These are phyloP conservation scores for Catagonus wagneri DNA, from an alignment of 2,113 vertebrate species.

Conservation along the genomic window DNA sequence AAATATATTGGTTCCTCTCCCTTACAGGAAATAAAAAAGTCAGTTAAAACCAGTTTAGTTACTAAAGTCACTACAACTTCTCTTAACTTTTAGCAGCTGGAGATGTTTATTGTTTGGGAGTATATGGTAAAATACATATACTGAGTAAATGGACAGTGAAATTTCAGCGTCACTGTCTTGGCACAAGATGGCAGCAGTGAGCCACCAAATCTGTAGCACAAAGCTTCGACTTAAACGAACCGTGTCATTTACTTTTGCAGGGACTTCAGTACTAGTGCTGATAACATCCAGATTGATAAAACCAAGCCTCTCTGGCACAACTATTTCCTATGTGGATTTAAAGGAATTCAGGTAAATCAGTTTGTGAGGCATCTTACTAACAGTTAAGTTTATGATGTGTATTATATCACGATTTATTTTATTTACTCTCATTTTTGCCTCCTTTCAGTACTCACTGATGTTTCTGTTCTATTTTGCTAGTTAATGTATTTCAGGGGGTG, in stretches of 20 bases:
- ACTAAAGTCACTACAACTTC: not conserved
- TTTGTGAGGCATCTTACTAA: not conserved
- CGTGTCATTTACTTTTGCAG: constrained; percentile 88
- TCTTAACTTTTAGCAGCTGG: constrained; percentile 46
- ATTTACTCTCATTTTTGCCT: not conserved
- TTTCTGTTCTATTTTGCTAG: constrained; percentile 28
- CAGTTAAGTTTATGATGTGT: not conserved
- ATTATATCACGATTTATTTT: not conserved
- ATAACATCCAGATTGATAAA: constrained; percentile 92
- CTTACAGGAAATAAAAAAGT: constrained; percentile 48
- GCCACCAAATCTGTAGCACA: constrained; percentile 50
- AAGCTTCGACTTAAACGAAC: constrained; percentile 31
- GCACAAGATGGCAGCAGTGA: constrained; percentile 89
- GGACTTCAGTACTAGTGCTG: constrained; percentile 90
- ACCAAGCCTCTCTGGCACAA: constrained; percentile 95
- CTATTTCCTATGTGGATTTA: constrained; percentile 98
- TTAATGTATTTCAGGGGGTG: not conserved
- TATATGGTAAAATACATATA: not conserved
- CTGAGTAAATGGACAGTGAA: not conserved
- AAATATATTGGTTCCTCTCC: not conserved
- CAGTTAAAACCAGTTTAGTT: not conserved
- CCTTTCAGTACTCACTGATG: not conserved
- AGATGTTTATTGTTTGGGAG: not conserved
- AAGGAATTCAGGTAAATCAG: constrained; percentile 95
- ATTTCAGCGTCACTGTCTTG: constrained; percentile 48